phyloP scores from a whole-genome alignment of 2,888 invertebrate genomes.

The Cantharis nigra region DNA sequence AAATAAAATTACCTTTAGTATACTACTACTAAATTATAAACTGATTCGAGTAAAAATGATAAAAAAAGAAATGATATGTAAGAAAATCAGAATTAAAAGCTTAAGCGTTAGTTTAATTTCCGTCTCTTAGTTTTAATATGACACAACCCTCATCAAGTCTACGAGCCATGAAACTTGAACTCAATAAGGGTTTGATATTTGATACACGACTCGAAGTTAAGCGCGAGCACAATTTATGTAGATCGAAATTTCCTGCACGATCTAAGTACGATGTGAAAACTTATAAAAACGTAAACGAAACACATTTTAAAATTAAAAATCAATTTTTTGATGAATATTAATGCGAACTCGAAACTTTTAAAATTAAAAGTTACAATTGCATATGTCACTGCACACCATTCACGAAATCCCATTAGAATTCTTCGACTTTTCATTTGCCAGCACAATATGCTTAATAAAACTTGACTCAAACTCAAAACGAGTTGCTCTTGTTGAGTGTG shows the following conservation, averaged over 20 bases:
- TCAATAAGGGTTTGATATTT: slow-evolving; percentile 27
- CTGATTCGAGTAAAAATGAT: neutral
- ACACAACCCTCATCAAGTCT: slow-evolving; percentile 33
- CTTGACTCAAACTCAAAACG: slow-evolving; percentile 18
- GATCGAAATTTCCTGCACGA: slow-evolving; percentile 23
- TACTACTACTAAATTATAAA: neutral
- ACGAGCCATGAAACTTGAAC: slow-evolving; percentile 31
- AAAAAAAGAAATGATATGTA: neutral
- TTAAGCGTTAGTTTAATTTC: slow-evolving; percentile 32
- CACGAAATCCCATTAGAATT: slow-evolving; percentile 28
- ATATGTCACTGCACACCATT: slow-evolving; percentile 25
- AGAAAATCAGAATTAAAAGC: slow-evolving; percentile 27
- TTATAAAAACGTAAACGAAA: slow-evolving; percentile 7
- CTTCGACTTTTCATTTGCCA: slow-evolving; percentile 21
- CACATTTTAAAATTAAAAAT: slow-evolving; percentile 13
- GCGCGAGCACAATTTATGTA: slow-evolving; percentile 26
- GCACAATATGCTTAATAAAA: slow-evolving; percentile 25
- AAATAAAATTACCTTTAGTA: neutral
- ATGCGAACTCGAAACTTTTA: slow-evolving; percentile 17
- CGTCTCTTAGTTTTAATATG: slow-evolving; percentile 33
- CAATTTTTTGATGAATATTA: slow-evolving; percentile 23
- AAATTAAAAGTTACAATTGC: slow-evolving; percentile 26
- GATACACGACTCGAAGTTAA: slow-evolving; percentile 25
- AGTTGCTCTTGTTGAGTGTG: slow-evolving; percentile 17
- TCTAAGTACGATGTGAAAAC: slow-evolving; percentile 1